Evolutionary conservation across 2,888 invertebrate species (phyloP).

Genomic region (Epistrophe eligans): DNA sequence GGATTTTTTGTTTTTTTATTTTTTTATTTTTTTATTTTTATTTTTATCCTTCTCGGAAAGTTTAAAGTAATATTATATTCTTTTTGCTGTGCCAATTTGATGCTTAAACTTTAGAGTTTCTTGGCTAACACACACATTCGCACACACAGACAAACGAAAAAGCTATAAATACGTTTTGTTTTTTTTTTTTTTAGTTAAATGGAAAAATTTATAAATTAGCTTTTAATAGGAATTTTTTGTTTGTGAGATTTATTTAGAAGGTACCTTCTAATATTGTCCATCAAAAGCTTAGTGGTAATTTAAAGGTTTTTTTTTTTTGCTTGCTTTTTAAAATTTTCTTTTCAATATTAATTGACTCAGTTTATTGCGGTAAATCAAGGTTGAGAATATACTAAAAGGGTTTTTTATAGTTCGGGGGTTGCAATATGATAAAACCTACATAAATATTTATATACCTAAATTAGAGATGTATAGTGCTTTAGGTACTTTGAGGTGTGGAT

Average conservation of each 20-base stretch:
- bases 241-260: background rate
- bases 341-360: background rate
- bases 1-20: slow-evolving; percentile 42
- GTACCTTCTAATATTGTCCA: background rate
- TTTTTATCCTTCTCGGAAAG: slow-evolving; percentile 27
- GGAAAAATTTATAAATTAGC: background rate
- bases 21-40: slow-evolving; percentile 10
- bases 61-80: slow-evolving; percentile 45
- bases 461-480: no score
- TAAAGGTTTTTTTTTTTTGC: background rate
- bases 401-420: background rate
- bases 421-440: no score
- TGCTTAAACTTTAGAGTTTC: slow-evolving; percentile 47
- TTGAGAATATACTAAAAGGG: background rate
- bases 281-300: background rate
- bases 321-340: background rate
- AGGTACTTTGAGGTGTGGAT: no score
- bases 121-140: background rate
- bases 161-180: background rate
- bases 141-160: background rate
- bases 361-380: background rate
- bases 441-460: no score
- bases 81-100: slow-evolving; percentile 47
- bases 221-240: slow-evolving; percentile 3
- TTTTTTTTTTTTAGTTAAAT: background rate